Evolutionary conservation across 2,888 invertebrate species (phyloP).

Genomic region (Agrochola litura): DNA sequence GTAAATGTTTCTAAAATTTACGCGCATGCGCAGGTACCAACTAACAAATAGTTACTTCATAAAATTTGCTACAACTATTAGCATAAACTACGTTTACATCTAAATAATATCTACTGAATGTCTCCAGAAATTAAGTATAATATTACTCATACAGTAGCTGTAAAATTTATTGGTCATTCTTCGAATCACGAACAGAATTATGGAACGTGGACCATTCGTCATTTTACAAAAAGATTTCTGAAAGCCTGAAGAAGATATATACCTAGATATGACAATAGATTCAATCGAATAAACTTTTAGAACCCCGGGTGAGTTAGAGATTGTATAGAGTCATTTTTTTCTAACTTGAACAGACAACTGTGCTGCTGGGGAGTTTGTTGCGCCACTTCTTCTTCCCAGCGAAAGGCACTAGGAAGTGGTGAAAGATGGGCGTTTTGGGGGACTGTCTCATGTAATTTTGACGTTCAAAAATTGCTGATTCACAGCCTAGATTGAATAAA

Average conservation of each 20-base stretch:
- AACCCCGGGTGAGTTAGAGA: background rate
- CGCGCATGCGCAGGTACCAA: background rate
- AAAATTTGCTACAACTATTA: constrained; percentile 10
- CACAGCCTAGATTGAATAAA: too few species aligned
- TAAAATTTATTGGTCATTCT: background rate
- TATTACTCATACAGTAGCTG: background rate
- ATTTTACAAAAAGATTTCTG: background rate
- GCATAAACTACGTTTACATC: constrained; percentile 17
- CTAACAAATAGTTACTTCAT: constrained; percentile 12
- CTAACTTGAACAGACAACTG: too few species aligned
- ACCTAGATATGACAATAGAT: background rate
- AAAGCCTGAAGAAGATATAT: background rate
- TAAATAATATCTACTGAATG: background rate
- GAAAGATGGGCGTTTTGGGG: too few species aligned
- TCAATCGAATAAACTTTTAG: background rate
- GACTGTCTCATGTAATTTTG: too few species aligned
- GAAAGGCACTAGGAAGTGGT: too few species aligned
- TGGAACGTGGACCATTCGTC: background rate
- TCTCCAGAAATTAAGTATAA: background rate
- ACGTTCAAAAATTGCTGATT: too few species aligned
- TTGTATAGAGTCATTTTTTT: too few species aligned
- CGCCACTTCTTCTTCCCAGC: too few species aligned
- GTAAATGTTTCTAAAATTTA: constrained; percentile 24
- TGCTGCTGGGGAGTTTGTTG: too few species aligned
- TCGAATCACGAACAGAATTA: background rate